These are phyloP conservation scores for Gallinago solitaria DNA, from an alignment of 2,797 vertebrate genomes.

Conservation along the genomic window DNA sequence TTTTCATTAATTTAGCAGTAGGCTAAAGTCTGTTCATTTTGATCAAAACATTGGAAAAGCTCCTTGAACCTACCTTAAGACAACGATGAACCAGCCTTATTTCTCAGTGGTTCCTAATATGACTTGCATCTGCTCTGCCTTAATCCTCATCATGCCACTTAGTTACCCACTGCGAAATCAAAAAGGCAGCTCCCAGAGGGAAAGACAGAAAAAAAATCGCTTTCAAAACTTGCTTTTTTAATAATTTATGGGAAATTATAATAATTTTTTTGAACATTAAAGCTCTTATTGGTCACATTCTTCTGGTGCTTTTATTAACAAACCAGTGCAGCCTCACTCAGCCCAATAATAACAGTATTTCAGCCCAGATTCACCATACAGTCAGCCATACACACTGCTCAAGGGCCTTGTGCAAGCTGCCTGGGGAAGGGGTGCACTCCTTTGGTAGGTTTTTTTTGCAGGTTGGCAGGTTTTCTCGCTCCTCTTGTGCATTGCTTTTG, in stretches of 20 bases:
- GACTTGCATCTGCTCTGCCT: neutral
- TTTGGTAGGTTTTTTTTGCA: neutral
- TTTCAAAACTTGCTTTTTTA: neutral
- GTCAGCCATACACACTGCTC: neutral
- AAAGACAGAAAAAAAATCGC: neutral
- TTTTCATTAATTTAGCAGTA: neutral
- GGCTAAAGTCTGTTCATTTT: neutral
- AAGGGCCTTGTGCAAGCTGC: neutral
- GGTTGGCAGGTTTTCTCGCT: neutral
- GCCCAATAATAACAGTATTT: neutral
- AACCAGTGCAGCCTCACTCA: neutral
- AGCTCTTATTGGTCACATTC: neutral
- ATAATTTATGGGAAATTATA: neutral
- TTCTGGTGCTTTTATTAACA: neutral
- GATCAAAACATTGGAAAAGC: neutral
- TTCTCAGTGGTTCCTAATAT: neutral
- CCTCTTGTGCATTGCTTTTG: neutral
- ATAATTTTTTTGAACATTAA: neutral
- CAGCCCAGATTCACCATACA: neutral
- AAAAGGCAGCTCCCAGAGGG: neutral
- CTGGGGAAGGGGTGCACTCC: neutral
- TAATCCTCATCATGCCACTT: neutral
- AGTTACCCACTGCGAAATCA: constrained; percentile 7
- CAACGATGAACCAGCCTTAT: neutral
- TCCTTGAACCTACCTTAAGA: neutral